Evolutionary conservation across 2,113 vertebrate species (phyloP), one percentile per base, ranked within the genome.

Genomic region (Serranochromis macrocephalus): DNA sequence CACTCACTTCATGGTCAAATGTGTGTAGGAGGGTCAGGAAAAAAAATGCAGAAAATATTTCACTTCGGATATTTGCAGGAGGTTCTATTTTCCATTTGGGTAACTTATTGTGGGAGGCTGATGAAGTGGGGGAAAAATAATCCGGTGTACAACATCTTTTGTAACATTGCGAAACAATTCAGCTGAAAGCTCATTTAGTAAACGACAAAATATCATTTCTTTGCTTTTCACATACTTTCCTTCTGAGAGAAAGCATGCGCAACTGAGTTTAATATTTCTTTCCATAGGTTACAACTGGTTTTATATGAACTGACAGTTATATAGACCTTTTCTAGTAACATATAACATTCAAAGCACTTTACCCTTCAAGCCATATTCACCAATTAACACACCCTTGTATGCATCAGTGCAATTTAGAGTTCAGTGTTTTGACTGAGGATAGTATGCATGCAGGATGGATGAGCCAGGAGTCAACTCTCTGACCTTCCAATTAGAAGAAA

Each of bases 31-130:
- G 51, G 82, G 24, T 66, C 10, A 36, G 42, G 38, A 0, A 51
- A 19, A 21, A 55, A 51, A 57, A 58, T 47, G 17, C 6, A 33
- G 19, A 26, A 55, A 66, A 51, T 47, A 24, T 63, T 80, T 57
- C 3, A 38, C 26, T 81, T 85, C 36, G 24, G 31, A 63, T 49
- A 83, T 88, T 51, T 40, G 11, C 24, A 61, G 7, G 31, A 80
- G 55, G 57, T 82, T 61, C 26, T 11, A 9, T 73, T 86, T 85
- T 87, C 78, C 53, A 83, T 75, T 85, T 36, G 24, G 6, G 45
- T 21, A 78, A 81, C 71, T 71, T 54, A 36, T 51, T 81, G 87
- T 91, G 36, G 63, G 75, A 81, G 78, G 75, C 16, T 47, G 61
- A 45, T 61, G 42, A 17, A 47, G 10, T 29, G 11, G 3, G 24